Conservation (phyloP, 2,113 vertebrate genomes). For the Haliaeetus leucogaster region DNA sequence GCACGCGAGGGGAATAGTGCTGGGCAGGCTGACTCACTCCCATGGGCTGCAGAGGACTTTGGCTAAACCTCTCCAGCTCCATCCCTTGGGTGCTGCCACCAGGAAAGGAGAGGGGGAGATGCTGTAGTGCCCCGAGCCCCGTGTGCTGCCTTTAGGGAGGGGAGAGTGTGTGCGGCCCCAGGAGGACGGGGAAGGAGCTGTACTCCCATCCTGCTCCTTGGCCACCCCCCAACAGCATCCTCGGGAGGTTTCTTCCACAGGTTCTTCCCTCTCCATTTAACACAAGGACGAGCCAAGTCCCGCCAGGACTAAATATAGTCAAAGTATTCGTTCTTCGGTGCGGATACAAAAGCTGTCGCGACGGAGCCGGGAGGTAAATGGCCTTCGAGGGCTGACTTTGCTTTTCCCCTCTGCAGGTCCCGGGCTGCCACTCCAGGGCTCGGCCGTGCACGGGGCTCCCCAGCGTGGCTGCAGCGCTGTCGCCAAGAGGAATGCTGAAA, state of each 20-base stretch:
- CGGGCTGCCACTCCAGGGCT: not conserved
- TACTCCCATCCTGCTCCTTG: accelerated
- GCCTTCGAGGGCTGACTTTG: conserved; percentile 35
- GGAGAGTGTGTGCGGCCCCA: accelerated
- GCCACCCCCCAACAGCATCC: not conserved
- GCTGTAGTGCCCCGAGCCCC: accelerated
- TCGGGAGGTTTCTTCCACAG: not conserved
- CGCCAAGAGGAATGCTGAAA: conserved; percentile 22
- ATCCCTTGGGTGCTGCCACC: not conserved
- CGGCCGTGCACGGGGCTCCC: not conserved
- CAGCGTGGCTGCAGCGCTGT: not conserved
- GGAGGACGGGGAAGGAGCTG: not conserved
- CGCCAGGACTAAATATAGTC: conserved; percentile 60
- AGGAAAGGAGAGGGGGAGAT: not conserved
- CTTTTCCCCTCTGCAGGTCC: conserved; percentile 41
- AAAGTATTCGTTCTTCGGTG: conserved; percentile 45
- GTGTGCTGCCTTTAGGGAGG: not conserved
- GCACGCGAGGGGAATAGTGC: not conserved
- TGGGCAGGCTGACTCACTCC: accelerated
- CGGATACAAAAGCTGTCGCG: not conserved
- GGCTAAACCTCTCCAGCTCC: not conserved
- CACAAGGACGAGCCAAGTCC: not conserved
- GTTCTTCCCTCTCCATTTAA: not conserved
- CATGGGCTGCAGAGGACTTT: not conserved
- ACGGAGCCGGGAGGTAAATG: not conserved